Base-by-base conservation (phyloP, 1,140 invertebrate species). In the Drosophila pectinifera region DNA sequence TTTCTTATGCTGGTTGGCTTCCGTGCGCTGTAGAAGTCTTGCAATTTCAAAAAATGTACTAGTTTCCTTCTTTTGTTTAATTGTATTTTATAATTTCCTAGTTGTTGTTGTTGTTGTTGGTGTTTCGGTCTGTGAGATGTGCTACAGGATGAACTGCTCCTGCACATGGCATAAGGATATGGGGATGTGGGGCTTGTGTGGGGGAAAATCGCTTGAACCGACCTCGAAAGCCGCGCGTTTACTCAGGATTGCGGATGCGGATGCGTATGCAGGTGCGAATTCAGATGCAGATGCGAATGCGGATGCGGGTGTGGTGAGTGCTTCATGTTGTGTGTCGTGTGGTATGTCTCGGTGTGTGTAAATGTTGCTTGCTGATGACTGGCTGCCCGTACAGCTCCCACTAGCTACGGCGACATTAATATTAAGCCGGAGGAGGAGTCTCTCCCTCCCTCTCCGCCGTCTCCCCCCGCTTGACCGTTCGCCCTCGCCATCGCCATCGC, bases 21-120 rank as follows among this genome's bases (percentile, higher is more conserved):
- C 73, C 69, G 69, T 73, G 70, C 69, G 57, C 68, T 86, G 73
- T 77, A 75, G 69, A 80, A 74, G 74, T 78, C 70, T 79, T 82
- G 80, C 62, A 78, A 78, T 83, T 83, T 79, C 75, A 78, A 78
- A 68, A 69, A 80, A 73, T 86, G 85, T 78, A 76, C 82, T 86
- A 86, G 83, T 88, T 88, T 83, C 80, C 76, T 43, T 77, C 28
- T 68, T 62, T 62, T 57, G 24, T 88, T 74, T 89, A 69, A 67
- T 83, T 69, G 56, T 85, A 80, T 80, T 78, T 79, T 80, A 89
- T 89, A 89, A 90, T 89, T 89, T 89, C 80, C 84, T 89, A 89
- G 85, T 88, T 84, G 77, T 75, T 70, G 61, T 82, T 80, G 63
- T 61, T 78, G 65, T 49, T 77, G 54, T 65, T 78, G 69, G 56